Conservation (phyloP, 2,113 vertebrate species). For the Pseudonaja textilis region DNA sequence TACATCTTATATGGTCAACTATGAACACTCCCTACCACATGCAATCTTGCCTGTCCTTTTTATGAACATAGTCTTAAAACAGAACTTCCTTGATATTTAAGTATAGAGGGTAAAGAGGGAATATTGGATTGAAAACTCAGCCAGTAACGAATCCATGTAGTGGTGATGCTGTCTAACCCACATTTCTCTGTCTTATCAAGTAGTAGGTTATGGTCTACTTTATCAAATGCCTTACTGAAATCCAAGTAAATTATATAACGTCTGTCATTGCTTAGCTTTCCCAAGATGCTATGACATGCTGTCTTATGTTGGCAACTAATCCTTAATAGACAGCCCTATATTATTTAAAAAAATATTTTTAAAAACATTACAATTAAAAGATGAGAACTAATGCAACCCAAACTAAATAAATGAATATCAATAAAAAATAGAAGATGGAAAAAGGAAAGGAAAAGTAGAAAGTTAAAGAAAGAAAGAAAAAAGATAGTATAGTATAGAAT, state of each 20-base stretch:
- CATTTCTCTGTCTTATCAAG: no score
- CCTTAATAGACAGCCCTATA: slow-evolving; percentile 32
- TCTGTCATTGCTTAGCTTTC: neutral
- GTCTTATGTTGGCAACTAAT: slow-evolving; percentile 25
- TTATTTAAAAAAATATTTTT: neutral
- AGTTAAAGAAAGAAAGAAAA: no score
- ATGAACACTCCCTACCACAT: neutral
- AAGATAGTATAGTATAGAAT: no score
- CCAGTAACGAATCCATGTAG: no score
- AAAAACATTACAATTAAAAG: no score
- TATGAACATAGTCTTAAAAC: neutral
- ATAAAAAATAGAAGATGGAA: no score
- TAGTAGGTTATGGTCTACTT: no score
- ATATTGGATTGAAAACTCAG: slow-evolving; percentile 17
- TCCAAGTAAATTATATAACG: neutral
- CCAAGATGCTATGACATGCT: neutral
- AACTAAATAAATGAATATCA: no score
- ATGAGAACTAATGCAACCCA: no score
- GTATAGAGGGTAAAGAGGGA: slow-evolving; percentile 5
- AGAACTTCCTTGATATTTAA: slow-evolving; percentile 2
- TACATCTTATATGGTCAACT: neutral
- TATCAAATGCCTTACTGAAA: no score
- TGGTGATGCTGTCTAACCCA: no score
- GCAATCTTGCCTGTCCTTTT: slow-evolving; percentile 1
- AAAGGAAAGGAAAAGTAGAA: no score